Percentiles rank a stretch among this genome's conserved stretches.
These are phyloP conservation scores for rabbit (Oryctolagus cuniculus) DNA, from an alignment of 2,113 vertebrate species.

Conservation along the genomic window DNA sequence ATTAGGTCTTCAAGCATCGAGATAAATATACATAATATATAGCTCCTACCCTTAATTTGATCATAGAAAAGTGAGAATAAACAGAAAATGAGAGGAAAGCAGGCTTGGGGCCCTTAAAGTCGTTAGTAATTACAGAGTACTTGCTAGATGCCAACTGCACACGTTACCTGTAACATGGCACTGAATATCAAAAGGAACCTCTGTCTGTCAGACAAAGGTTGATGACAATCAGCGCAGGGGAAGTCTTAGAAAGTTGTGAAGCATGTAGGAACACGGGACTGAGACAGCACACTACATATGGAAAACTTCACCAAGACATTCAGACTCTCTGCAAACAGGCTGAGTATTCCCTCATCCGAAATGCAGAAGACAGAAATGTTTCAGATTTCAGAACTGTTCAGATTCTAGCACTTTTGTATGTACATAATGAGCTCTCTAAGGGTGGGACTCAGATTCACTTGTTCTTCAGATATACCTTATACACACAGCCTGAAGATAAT, in stretches of 20 bases:
- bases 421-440: not conserved
- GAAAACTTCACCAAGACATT: not conserved
- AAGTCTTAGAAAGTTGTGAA: not conserved
- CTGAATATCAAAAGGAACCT: not conserved
- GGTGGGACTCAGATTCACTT: not conserved
- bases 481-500: not conserved
- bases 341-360: not conserved
- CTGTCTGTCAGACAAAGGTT: not conserved
- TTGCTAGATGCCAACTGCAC: not conserved
- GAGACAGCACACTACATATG: not conserved
- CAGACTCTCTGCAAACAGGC: not conserved
- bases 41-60: not conserved
- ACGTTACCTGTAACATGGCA: rapidly evolving
- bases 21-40: not conserved
- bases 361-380: not conserved
- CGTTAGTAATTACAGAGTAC: not conserved
- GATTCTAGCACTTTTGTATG: not conserved
- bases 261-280: not conserved
- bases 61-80: not conserved
- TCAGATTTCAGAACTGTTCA: not conserved
- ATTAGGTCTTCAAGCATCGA: not conserved
- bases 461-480: not conserved
- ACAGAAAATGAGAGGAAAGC: not conserved
- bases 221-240: not conserved
- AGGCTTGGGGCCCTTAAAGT: not conserved